Evolutionary conservation across 2,797 vertebrate species (phyloP).

Genomic region (Limnodromus scolopaceus): DNA sequence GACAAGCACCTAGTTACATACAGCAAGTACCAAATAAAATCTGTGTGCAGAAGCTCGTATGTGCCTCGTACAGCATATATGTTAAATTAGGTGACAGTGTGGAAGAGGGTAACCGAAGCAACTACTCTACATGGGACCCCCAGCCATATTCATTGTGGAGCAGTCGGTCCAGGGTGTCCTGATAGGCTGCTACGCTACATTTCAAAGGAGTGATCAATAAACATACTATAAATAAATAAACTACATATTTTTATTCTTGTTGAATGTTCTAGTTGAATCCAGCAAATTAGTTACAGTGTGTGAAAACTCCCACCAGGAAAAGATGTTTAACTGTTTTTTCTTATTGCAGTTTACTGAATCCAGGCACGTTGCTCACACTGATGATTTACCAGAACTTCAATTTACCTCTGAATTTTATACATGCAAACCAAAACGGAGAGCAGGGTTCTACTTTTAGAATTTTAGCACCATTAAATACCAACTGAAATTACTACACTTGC

Average conservation of each 20-base stretch:
- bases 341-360: slow-evolving; percentile 56
- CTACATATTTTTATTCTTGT: slow-evolving; percentile 21
- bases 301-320: slow-evolving; percentile 61
- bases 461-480: slow-evolving; percentile 39
- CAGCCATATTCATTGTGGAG: background rate
- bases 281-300: slow-evolving; percentile 50
- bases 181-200: background rate
- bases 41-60: background rate
- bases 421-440: slow-evolving; percentile 45
- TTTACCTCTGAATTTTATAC: slow-evolving; percentile 48
- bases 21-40: background rate
- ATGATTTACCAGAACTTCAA: slow-evolving; percentile 50
- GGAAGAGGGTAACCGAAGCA: background rate
- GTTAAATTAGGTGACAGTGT: background rate
- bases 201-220: slow-evolving; percentile 30
- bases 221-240: slow-evolving; percentile 35
- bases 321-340: slow-evolving; percentile 43
- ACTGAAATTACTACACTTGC: slow-evolving; percentile 41
- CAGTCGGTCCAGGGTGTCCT: background rate
- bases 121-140: background rate
- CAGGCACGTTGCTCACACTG: slow-evolving; percentile 35
- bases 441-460: slow-evolving; percentile 51
- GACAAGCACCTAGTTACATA: background rate
- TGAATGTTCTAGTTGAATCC: slow-evolving; percentile 51
- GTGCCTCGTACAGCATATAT: background rate